Base-by-base conservation (phyloP, 2,797 vertebrate species). In the Falco rusticolus region DNA sequence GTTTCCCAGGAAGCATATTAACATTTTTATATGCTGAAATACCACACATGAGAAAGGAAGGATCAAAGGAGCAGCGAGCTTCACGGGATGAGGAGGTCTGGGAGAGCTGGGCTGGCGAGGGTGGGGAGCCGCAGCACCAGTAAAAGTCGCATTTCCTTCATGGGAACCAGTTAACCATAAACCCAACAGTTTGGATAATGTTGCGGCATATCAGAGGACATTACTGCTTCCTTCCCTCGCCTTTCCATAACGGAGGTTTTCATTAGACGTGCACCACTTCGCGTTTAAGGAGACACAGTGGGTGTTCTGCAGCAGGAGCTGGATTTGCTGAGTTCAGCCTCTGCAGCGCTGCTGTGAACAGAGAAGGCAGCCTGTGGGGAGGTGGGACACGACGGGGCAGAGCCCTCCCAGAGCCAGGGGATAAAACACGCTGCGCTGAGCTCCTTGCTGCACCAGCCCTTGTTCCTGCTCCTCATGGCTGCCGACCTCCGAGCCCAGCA, bases 381-480 rank as follows among this genome's bases (percentile, higher is more conserved):
- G 61, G 34, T 43, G 61, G 71, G 71, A 75, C 43, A 3, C 37
- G 5, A 8, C 10, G 16, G 51, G 70, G 24, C 6, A 4, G 41
- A 84, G 43, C 43, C 43, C 53, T 19, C 29, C 28, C 60, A 21
- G 71, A 43, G 53, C 61, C 26, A 20, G 43, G 1, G 3, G 2
- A 33, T 8, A 13, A 37, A 19, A 22, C 28, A 1, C 6, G 8
- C 17, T 1, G 4, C 6, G 33, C 84, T 6, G 47, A 45, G 64
- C 47, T 43, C 53, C 63, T 15, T 31, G 63, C 63, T 5, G 2
- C 14, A 1, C 45, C 71, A 37, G 26, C 37, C 37, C 54, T 34
- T 17, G 0, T 11, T 43, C 5, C 83, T 60, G 37, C 61, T 25
- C 8, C 0, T 22, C 7, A 3, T 18, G 9, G 28, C 34, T 16